Evolutionary conservation across 2,113 vertebrate species (phyloP), one percentile per base, ranked within the genome.

Genomic region (Nothoprocta perdicaria): DNA sequence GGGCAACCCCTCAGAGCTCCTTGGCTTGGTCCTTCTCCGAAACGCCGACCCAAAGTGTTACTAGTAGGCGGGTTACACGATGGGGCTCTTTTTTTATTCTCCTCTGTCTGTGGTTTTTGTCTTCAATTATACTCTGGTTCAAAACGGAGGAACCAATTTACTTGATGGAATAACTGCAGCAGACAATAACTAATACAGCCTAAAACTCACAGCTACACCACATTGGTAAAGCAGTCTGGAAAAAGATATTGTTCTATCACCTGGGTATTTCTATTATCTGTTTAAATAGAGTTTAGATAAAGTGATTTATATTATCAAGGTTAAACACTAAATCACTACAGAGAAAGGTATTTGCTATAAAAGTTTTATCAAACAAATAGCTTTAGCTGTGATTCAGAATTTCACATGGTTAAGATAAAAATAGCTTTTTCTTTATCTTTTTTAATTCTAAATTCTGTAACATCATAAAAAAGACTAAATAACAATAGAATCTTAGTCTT

Each of bases 361-460:
- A 29, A 85, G 55, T 79, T 93, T 63, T 24, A 87, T 75, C 5
- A 12, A 94, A 86, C 22, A 93, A 80, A 79, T 55, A 88, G 24
- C 9, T 91, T 88, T 94, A 86, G 76, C 35, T 58, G 35, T 48
- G 6, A 10, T 65, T 41, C 26, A 71, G 40, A 81, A 77, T 89
- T 92, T 80, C 79, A 57, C n/a, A 35, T 22, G 35, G 35, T 92
- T 89, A 75, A 89, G 48, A 93, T 94, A 95, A 90, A 89, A 93
- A 71, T 89, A 89, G 78, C 73, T 96, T 96, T 94, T 86, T 93
- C 58, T 81, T 83, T 62, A 90, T 96, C 71, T 95, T 95, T 76
- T 53, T 65, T 53, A 96, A 96, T 95, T 93, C 88, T 50, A 95
- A 90, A 96, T 90, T 97, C 79, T 95, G 88, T 92, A 96, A 90